Percentiles rank a stretch among this genome's conserved stretches.
These are phyloP conservation scores for Tragelaphus scriptus DNA, from an alignment of 2,113 vertebrate species.

Conservation along the genomic window DNA sequence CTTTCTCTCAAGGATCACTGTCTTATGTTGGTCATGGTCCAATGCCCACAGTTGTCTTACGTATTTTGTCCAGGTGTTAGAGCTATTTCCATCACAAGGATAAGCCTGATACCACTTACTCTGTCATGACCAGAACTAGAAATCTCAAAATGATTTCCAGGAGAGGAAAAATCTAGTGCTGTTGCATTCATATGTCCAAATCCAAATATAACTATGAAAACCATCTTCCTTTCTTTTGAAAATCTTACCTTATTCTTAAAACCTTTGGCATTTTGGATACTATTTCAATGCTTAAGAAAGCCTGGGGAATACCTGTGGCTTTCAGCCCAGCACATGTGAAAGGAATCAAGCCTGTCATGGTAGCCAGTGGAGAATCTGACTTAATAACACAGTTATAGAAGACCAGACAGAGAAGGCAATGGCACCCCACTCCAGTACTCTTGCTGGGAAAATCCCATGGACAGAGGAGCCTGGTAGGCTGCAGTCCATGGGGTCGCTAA, in stretches of 20 bases:
- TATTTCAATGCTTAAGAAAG: neutral
- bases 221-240: neutral
- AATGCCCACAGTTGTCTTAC: neutral
- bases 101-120: neutral
- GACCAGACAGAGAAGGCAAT: neutral
- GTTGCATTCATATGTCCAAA: neutral
- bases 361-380: neutral
- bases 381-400: neutral
- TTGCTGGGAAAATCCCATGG: no score
- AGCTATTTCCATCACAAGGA: neutral
- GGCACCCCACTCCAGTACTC: no score
- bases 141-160: neutral
- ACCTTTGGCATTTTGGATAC: neutral
- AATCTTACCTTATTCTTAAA: neutral
- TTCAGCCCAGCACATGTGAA: neutral
- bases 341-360: neutral
- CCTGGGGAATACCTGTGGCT: neutral
- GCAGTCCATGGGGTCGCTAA: no score
- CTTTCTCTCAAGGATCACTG: neutral
- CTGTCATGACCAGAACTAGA: neutral
- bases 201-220: neutral
- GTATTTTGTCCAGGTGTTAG: neutral
- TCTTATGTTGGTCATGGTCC: neutral
- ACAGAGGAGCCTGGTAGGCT: no score
- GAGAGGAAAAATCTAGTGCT: neutral